Percentiles rank a stretch among this genome's conserved stretches.
phyloP scores from a whole-genome alignment of 2,797 vertebrate genomes.

The Graptemys geographica region DNA sequence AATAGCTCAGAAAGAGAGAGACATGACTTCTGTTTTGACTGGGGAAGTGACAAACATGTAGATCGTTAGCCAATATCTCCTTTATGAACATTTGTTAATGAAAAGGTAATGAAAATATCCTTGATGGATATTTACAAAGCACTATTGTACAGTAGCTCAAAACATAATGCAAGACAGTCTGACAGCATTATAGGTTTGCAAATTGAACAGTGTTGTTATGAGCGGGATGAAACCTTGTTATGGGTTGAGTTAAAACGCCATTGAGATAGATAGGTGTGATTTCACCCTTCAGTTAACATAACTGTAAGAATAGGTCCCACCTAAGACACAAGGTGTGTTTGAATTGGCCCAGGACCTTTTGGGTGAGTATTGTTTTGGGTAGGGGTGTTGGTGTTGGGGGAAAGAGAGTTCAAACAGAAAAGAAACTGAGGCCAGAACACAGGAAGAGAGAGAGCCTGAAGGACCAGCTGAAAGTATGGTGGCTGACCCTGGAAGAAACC shows the following conservation, averaged over 20 bases:
- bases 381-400: background rate
- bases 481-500: background rate
- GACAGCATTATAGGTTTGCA: background rate
- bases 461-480: no score
- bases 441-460: background rate
- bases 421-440: no score
- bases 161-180: background rate
- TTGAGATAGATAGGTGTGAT: no score
- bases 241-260: no score
- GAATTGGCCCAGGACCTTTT: background rate
- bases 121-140: background rate
- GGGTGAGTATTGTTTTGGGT: background rate
- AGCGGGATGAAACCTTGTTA: no score
- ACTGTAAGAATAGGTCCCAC: background rate
- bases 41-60: fast-evolving
- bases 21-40: background rate
- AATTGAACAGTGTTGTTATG: background rate
- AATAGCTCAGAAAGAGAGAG: background rate
- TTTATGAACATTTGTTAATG: background rate
- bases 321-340: background rate
- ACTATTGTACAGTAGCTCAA: background rate
- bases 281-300: no score
- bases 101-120: background rate
- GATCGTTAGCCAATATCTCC: background rate
- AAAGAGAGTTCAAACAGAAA: background rate